Evolutionary conservation across 2,888 invertebrate genomes (phyloP), one percentile per base, ranked within the genome.

Genomic region (Ctenicera cuprea): DNA sequence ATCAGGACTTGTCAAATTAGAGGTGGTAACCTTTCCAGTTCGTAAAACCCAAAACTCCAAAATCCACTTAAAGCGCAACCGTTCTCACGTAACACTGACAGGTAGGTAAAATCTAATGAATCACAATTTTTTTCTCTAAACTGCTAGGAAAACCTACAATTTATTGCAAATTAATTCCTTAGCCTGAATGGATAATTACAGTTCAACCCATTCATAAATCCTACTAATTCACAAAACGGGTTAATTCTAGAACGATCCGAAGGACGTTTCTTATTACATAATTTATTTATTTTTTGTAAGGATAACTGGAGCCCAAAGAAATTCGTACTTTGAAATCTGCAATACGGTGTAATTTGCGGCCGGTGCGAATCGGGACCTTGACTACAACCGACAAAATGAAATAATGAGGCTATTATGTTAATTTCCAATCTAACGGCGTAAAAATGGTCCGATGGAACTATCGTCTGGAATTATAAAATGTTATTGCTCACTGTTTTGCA

Each of bases 341-440:
- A 12, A 14, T 33, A 33, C 11, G 18, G 30, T 18, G n/a, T 38
- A 41, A 38, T 30, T 59, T 59, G 59, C 38, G 38, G 37, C 20
- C 38, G 20, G 59, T 59, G 14, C 38, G 16, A 54, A 20, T 33
- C 14, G 18, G n/a, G 33, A 59, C 59, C 38, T 59, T 38, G 59
- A 37, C 57, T 33, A 57, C 38, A 59, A 18, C 12, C 16, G 14
- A 38, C 38, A 4, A 14, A 38, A 59, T 59, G 30, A 59, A 59
- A 59, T 59, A 59, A 59, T 38, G 41, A 59, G 59, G 33, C 57
- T 38, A 59, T 59, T 59, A 59, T 59, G 59, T 12, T 38, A 59
- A 59, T 59, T 59, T 38, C 38, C 14, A 30, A 59, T 38, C 37
- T 59, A 59, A 59, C 12, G 12, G 20, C 38, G 41, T 59, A 33